Evolutionary conservation across 2,888 invertebrate species (phyloP), one percentile per base, ranked within the genome.

Genomic region (Chouioia cunea): DNA sequence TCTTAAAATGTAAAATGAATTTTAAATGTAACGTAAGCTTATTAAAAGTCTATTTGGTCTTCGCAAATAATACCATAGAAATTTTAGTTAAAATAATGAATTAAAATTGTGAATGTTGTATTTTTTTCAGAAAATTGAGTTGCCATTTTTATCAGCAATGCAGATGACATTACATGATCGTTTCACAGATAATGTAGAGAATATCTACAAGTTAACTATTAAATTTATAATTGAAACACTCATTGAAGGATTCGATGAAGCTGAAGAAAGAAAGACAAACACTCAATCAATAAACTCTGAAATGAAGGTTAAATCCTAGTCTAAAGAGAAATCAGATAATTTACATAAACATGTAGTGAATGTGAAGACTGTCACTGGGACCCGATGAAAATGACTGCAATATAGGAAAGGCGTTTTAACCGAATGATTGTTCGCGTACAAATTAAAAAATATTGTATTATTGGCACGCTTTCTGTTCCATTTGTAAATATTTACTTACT

Each of bases 141-240:
- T 92, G 77, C 96, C 97, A 0, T 97, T 97, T 86, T 87, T 97
- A 78, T 90, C 92, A 81, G 94, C 97, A 0, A 96, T 96, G 12
- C 91, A 93, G 82, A 90, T 91, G 74, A 96, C 96, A 0, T 88
- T 97, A 46, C 95, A 94, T 3, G 96, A 96, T 77, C 89, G 96
- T 74, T 96, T 94, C 87, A 94, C 96, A 12, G 93, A 93, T 63
- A 95, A 96, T 86, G 93, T 97, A 77, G 94, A 95, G 82, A 92
- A 91, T 79, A 94, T 96, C 80, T 97, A 97, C 89, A 92, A 93
- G 86, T 88, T 93, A 76, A 94, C 95, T 65, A 96, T 96, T 81
- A 92, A 92, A 83, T 94, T 96, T 82, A 95, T 97, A 78, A 89
- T 97, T 79, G 92, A 94, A 83, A 95, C 94, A 73, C 87, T 96